Evolutionary conservation across 37 sponge, comb jelly and placozoan species (phyloP), one percentile per base, ranked within the genome.

Genomic region (Aplysina aerophoba): DNA sequence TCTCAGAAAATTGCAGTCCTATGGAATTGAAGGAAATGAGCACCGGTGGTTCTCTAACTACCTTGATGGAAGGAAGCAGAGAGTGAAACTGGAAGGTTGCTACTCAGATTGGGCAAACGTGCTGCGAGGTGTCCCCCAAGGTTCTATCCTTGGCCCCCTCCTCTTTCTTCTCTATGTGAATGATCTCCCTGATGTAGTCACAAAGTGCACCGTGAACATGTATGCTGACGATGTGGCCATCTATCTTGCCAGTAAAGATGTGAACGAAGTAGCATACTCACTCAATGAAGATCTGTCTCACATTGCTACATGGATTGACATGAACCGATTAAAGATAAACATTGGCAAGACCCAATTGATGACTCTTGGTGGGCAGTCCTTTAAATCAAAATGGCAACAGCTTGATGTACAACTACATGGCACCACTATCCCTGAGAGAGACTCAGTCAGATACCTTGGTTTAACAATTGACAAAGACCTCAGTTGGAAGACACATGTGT

Each of bases 161-260:
- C 73, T 87, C 0, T 87, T 87, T 55, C 73, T 68, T 1, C 16
- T 87, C 25, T 87, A n/a, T n/a, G 74, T 81, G 41, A 87, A 87
- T 72, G 62, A 87, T 79, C 72, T 87, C 27, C 88, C 83, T 30
- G 5, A 11, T 71, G 64, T 81, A n/a, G 81, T 81, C 24, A 22
- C 40, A 8, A 27, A 27, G 6, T 57, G 74, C 59, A 24, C 50
- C n/a, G 28, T 71, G 19, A n/a, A n/a, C n/a, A 34, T 38, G 12
- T 73, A 73, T 73, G 74, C 74, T 31, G 74, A 73, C 37, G 39
- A 73, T 73, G 39, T 31, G 14, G 39, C 74, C 39, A 38, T 73
- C 39, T 38, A 73, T 13, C 6, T 11, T 73, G 39, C 37, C 39
- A 73, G 39, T 19, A 73, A 8, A 34, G 74, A 73, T 33, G 12